Base-by-base conservation (phyloP, 2,888 invertebrate genomes). In the Xestobium rufovillosum region DNA sequence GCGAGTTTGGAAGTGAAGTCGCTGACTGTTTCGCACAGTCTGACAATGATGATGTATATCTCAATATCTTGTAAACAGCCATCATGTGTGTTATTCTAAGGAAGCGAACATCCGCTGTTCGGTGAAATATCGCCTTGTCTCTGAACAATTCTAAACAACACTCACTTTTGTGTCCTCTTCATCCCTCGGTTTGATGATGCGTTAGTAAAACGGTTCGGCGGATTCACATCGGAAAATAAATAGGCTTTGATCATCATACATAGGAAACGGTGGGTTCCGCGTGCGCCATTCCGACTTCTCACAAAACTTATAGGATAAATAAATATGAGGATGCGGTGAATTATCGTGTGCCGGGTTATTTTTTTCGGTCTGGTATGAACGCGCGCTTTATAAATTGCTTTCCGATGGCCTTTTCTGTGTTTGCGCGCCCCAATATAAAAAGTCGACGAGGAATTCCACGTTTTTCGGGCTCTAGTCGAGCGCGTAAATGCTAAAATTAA, bases 51-150 rank as follows among this genome's bases (percentile, higher is more conserved):
- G 61, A 62, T 59, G 52, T 53, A 62, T 60, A 57, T 44, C n/a
- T n/a, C n/a, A n/a, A n/a, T n/a, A 48, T 47, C 48, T 48, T 48
- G 53, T 56, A 59, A 60, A 60, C 59, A 60, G 56, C 55, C 51
- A 55, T 59, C 59, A 59, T 60, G 60, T 63, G 62, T 63, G 61
- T 61, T 59, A 60, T 63, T 60, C 59, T 60, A 62, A 63, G 63
- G 65, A 65, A 63, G 63, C 62, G 57, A 50, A 62, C 63, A 63
- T 65, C 65, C 65, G 65, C 59, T 56, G 51, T 59, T 55, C 59
- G 51, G 59, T 63, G 63, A 65, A 63, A 64, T 65, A 65, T 65
- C 57, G 62, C 58, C 63, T 59, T 56, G 59, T 59, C 59, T 59
- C 55, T 49, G 55, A 60, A 60, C 61, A 61, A 60, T 61, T 50